Base-by-base conservation (phyloP, 2,113 vertebrate genomes). In the Orycteropus afer region DNA sequence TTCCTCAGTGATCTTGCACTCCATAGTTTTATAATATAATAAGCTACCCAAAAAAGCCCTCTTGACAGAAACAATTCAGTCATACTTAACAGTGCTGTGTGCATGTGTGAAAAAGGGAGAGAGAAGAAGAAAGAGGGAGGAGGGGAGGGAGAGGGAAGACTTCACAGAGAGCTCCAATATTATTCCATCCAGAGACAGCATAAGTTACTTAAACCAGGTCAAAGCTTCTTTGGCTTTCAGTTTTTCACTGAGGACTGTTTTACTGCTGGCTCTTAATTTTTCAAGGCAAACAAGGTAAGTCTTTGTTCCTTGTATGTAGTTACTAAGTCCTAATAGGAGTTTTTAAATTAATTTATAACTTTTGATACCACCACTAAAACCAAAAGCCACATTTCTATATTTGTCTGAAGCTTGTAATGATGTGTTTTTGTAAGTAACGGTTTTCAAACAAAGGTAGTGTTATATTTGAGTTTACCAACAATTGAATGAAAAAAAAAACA, bases 251-350 rank as follows among this genome's bases (percentile, higher is more conserved):
- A 93, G 84, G 95, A 97, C 94, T 95, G 71, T 91, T 94, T 80
- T 5, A 1, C 47, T 94, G 91, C 83, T 18, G 77, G 85, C 93
- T 95, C 95, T 97, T 96, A 93, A 86, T 85, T 95, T 97, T 86
- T 93, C 97, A 97, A 97, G 97, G 94, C 37, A 95, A 77, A 67
- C 86, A 88, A 98, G 98, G 98, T 98, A 98, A 98, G 98, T 90
- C 59, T 89, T 2, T 95, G 20, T 93, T 97, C 89, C 94, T 9
- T 96, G 4, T 93, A 32, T 82, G 91, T 96, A 80, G 53, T 83
- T 37, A 17, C 45, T 69, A 29, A 89, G 79, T 80, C 32, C 79
- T 93, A n/a, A 37, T 10, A 93, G 47, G 85, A n/a, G 0, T 88
- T 49, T 34, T 22, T 84, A 85, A 61, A 63, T 88, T 95, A 67